phyloP scores from a whole-genome alignment of 1,140 invertebrate genomes.

The Drosophila rhopaloa region DNA sequence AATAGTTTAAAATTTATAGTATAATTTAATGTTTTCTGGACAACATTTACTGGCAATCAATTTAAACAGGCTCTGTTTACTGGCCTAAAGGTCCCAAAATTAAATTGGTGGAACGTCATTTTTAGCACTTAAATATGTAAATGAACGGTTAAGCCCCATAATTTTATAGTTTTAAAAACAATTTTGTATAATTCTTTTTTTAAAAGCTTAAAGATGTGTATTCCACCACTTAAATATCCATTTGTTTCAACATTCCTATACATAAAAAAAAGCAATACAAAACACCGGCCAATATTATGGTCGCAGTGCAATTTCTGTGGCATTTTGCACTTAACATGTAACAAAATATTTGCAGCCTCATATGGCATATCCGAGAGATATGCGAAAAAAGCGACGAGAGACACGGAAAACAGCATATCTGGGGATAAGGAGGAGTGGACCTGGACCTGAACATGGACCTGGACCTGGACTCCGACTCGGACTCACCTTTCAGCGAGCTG shows the following conservation, averaged over 20 bases:
- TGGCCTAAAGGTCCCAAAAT: too few relatives aligned
- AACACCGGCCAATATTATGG: slow-evolving; percentile 23
- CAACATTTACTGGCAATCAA: too few relatives aligned
- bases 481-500: slow-evolving; percentile 83
- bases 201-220: background rate
- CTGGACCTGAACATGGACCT: background rate
- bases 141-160: background rate
- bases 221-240: background rate
- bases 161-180: background rate
- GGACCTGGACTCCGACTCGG: slow-evolving; percentile 2
- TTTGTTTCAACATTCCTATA: slow-evolving; percentile 13
- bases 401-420: slow-evolving; percentile 14
- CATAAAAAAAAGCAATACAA: slow-evolving; percentile 29
- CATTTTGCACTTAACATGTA: slow-evolving; percentile 50
- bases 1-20: too few relatives aligned
- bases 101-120: too few relatives aligned
- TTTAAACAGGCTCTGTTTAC: too few relatives aligned
- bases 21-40: too few relatives aligned
- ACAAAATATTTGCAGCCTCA: slow-evolving; percentile 65
- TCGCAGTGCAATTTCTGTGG: slow-evolving; percentile 20
- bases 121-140: too few relatives aligned
- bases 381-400: slow-evolving; percentile 14
- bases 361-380: slow-evolving; percentile 61
- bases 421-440: slow-evolving; percentile 1
- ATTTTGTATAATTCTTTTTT: background rate